phyloP scores from a whole-genome alignment of 2,797 vertebrate genomes.

The Bovichtus variegatus region DNA sequence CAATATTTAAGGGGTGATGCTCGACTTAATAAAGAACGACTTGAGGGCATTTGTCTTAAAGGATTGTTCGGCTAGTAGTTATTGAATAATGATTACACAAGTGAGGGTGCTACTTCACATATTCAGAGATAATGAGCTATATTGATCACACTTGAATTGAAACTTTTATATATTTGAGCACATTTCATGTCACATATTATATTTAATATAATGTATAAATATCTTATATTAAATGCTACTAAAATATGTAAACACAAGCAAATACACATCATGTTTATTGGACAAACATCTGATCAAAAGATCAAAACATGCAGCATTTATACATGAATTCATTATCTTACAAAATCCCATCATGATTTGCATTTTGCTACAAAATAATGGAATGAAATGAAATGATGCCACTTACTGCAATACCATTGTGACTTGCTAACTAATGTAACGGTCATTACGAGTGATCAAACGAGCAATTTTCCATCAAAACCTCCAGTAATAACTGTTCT shows the following conservation, averaged over 20 bases:
- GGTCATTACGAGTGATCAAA: slow-evolving; percentile 49
- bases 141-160: slow-evolving; percentile 26
- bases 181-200: not conserved
- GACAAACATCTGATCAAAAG: slow-evolving; percentile 59
- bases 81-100: slow-evolving; percentile 31
- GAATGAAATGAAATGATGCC: slow-evolving; percentile 42
- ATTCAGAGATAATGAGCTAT: slow-evolving; percentile 29
- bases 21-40: slow-evolving; percentile 25
- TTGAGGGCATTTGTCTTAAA: slow-evolving; percentile 10
- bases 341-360: slow-evolving; percentile 38
- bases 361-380: slow-evolving; percentile 56
- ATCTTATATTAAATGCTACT: not conserved
- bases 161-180: slow-evolving; percentile 4
- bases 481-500: slow-evolving; percentile 8
- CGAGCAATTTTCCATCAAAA: slow-evolving; percentile 35
- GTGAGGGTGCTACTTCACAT: not conserved
- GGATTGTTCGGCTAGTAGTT: not conserved
- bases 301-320: slow-evolving; percentile 52
- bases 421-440: slow-evolving; percentile 35
- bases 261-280: slow-evolving; percentile 42
- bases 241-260: slow-evolving; percentile 36
- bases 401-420: slow-evolving; percentile 27
- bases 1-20: slow-evolving; percentile 4
- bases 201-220: slow-evolving; percentile 9
- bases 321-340: slow-evolving; percentile 47